phyloP scores from a whole-genome alignment of 1,140 invertebrate genomes.

The Aphelinus certus region DNA sequence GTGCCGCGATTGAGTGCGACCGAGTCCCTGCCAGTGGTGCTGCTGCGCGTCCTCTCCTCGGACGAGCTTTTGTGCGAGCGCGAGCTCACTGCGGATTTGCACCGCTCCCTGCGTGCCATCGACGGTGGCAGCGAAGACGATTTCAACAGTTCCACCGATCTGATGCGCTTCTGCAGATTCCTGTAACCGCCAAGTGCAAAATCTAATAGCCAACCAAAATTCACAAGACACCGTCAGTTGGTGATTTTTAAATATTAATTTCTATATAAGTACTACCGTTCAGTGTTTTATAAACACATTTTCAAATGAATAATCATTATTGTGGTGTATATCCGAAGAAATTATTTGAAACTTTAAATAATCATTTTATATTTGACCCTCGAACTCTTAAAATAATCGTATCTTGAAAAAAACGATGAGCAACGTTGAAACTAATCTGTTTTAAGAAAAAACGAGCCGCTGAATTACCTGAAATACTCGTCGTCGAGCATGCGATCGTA shows the following conservation, averaged over 20 bases:
- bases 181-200: slow-evolving; percentile 51
- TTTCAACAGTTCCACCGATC: slow-evolving; percentile 75
- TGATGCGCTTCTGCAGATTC: slow-evolving; percentile 73
- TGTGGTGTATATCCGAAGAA: too few relatives aligned
- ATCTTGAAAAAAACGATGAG: not conserved
- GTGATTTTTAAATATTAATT: too few relatives aligned
- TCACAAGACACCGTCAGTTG: too few relatives aligned
- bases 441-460: not conserved
- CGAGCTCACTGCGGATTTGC: slow-evolving; percentile 52
- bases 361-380: not conserved
- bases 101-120: slow-evolving; percentile 73
- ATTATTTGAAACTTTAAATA: too few relatives aligned
- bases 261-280: too few relatives aligned
- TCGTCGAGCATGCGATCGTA: slow-evolving; percentile 77
- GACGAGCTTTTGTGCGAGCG: slow-evolving; percentile 11
- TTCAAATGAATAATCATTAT: too few relatives aligned
- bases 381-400: not conserved
- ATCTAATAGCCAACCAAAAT: too few relatives aligned
- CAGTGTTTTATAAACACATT: too few relatives aligned
- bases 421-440: not conserved
- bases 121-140: slow-evolving; percentile 74
- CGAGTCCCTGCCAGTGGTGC: slow-evolving; percentile 42
- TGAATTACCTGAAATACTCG: slow-evolving; percentile 72
- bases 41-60: not conserved
- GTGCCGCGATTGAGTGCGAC: slow-evolving; percentile 49